Evolutionary conservation across 2,113 vertebrate genomes (phyloP).

Genomic region (Oxygymnocypris stewartii): DNA sequence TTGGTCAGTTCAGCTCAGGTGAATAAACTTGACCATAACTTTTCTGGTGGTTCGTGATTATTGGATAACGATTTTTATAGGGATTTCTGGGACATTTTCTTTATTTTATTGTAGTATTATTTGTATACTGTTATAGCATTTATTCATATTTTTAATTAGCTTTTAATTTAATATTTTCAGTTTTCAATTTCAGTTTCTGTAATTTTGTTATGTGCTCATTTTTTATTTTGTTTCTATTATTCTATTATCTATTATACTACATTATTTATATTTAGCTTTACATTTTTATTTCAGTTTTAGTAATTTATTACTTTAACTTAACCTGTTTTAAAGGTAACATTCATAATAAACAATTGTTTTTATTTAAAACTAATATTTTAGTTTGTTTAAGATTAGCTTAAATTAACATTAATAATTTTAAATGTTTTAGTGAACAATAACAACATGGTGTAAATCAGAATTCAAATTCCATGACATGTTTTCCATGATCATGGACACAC

Average conservation of each 20-base stretch:
- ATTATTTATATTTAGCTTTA: background rate
- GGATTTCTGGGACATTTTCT: background rate
- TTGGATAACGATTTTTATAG: background rate
- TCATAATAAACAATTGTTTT: background rate
- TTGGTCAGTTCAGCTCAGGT: no score
- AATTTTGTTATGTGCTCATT: no score
- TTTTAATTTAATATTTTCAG: background rate
- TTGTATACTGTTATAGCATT: background rate
- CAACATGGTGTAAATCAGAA: background rate
- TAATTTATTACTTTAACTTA: background rate
- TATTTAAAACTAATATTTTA: background rate
- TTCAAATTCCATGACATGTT: background rate
- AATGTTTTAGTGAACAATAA: background rate
- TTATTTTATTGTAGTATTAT: background rate
- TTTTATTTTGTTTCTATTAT: background rate
- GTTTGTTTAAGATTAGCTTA: background rate
- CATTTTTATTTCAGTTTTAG: background rate
- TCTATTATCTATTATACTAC: background rate
- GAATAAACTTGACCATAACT: background rate
- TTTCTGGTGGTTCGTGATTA: background rate
- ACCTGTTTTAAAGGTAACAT: background rate
- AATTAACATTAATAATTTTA: background rate
- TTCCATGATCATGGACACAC: background rate
- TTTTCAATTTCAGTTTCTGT: no score
- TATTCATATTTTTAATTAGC: background rate